Evolutionary conservation across 2,888 invertebrate genomes (phyloP).

Genomic region (Callimorpha dominula): DNA sequence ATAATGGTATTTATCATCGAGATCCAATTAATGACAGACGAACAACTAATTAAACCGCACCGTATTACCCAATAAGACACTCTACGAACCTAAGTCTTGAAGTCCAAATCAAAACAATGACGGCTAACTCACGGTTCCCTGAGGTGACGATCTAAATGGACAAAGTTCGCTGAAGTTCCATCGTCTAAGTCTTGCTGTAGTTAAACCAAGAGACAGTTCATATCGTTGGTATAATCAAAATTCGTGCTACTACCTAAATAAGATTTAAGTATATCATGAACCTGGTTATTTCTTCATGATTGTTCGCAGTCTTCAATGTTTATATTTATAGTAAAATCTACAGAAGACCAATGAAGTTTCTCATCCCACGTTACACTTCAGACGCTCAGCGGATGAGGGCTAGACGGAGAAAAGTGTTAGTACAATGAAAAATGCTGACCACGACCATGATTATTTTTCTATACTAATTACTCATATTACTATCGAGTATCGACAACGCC

Average conservation of each 20-base stretch:
- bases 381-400: too few relatives aligned
- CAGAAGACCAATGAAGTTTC: too few relatives aligned
- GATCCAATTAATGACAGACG: not conserved
- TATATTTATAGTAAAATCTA: too few relatives aligned
- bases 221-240: not conserved
- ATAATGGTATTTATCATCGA: not conserved
- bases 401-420: too few relatives aligned
- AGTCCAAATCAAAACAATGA: constrained; percentile 17
- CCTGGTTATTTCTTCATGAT: too few relatives aligned
- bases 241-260: not conserved
- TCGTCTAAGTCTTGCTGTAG: constrained; percentile 23
- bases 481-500: too few relatives aligned
- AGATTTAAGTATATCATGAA: too few relatives aligned
- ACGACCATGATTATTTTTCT: too few relatives aligned
- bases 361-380: too few relatives aligned
- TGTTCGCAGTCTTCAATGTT: too few relatives aligned
- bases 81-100: not conserved
- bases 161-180: constrained; percentile 33
- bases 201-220: not conserved
- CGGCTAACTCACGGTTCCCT: constrained; percentile 10
- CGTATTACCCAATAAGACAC: not conserved
- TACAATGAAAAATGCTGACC: too few relatives aligned
- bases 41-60: not conserved
- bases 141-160: constrained; percentile 26
- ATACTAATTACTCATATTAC: too few relatives aligned